phyloP scores from a whole-genome alignment of 92 coral and sea anemone species.

The Parazoanthus swiftii region DNA sequence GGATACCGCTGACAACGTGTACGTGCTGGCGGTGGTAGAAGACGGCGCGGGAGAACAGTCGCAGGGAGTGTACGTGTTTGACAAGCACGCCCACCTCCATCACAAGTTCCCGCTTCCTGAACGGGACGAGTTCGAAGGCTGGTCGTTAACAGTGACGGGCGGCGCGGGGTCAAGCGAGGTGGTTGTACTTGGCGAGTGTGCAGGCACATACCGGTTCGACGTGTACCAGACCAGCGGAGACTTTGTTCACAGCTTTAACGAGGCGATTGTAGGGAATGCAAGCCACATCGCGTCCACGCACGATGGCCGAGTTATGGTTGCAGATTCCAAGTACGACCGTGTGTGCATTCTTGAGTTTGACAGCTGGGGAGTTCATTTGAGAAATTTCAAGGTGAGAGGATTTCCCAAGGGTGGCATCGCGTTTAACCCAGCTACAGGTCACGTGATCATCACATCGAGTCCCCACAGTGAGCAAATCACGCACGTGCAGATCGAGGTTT shows the following conservation, averaged over 20 bases:
- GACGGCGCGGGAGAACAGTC: neutral
- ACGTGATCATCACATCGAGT: conserved; percentile 25
- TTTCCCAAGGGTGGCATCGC: conserved; percentile 44
- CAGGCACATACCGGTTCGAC: conserved; percentile 33
- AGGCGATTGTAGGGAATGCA: conserved; percentile 10
- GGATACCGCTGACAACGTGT: conserved; percentile 42
- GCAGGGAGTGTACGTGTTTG: conserved; percentile 33
- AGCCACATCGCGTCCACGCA: conserved; percentile 38
- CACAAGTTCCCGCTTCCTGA: conserved; percentile 38
- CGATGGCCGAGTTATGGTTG: conserved; percentile 49
- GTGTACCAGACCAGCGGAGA: conserved; percentile 41
- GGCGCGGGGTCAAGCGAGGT: conserved; percentile 23
- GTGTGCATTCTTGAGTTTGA: conserved; percentile 42
- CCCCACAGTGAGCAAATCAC: neutral
- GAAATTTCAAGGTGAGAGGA: conserved; percentile 27
- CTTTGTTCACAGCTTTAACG: conserved; percentile 40
- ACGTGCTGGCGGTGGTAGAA: conserved; percentile 24
- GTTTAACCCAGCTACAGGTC: conserved; percentile 36
- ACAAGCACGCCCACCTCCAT: conserved; percentile 36
- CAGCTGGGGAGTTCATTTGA: conserved; percentile 28
- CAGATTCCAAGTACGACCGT: conserved; percentile 4
- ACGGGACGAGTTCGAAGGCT: conserved; percentile 14
- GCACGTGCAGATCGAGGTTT: conserved; percentile 23
- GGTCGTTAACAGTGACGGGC: conserved; percentile 38
- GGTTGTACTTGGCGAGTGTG: conserved; percentile 1